phyloP scores from a whole-genome alignment of 2,888 invertebrate species.

The Drosophila birchii region DNA sequence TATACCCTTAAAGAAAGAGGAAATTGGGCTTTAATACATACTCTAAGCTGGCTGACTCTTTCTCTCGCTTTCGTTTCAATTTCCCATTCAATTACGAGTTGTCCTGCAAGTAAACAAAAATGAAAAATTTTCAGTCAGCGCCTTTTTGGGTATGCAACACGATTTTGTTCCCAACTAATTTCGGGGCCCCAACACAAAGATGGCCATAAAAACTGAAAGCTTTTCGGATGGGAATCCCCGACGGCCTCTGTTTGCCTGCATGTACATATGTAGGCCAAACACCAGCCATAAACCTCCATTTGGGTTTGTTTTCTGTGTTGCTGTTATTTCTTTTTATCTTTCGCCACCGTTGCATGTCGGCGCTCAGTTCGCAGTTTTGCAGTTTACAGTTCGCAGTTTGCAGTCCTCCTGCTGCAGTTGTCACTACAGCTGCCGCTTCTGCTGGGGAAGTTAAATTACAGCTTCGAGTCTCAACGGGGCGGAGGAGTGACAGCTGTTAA shows the following conservation, averaged over 20 bases:
- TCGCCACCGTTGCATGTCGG: slow-evolving; percentile 39
- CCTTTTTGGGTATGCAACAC: slow-evolving; percentile 8
- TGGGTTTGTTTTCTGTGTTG: slow-evolving; percentile 3
- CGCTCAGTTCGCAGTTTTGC: slow-evolving; percentile 32
- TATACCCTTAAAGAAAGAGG: not conserved
- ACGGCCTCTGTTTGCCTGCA: slow-evolving; percentile 26
- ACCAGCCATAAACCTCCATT: slow-evolving; percentile 44
- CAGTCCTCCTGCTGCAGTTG: slow-evolving; percentile 30
- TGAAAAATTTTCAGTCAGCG: slow-evolving; percentile 13
- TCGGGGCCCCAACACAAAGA: slow-evolving; percentile 14
- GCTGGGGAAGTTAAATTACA: slow-evolving; percentile 35
- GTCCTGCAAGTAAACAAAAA: slow-evolving; percentile 40
- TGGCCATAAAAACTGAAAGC: slow-evolving; percentile 42
- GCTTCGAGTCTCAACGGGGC: slow-evolving; percentile 3
- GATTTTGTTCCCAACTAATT: slow-evolving; percentile 27
- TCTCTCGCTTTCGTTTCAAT: slow-evolving; percentile 15
- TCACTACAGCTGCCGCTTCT: slow-evolving; percentile 31
- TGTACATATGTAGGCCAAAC: slow-evolving; percentile 43
- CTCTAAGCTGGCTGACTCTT: slow-evolving; percentile 11
- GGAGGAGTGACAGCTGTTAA: slow-evolving; percentile 22
- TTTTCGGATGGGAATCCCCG: slow-evolving; percentile 3
- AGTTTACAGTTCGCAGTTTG: slow-evolving; percentile 18
- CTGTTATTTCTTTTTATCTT: slow-evolving; percentile 3
- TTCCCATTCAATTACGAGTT: slow-evolving; percentile 34
- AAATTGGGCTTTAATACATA: slow-evolving; percentile 15